Evolutionary conservation across 2,797 vertebrate genomes (phyloP), one percentile per base, ranked within the genome.

Genomic region (Poeciliopsis turneri): DNA sequence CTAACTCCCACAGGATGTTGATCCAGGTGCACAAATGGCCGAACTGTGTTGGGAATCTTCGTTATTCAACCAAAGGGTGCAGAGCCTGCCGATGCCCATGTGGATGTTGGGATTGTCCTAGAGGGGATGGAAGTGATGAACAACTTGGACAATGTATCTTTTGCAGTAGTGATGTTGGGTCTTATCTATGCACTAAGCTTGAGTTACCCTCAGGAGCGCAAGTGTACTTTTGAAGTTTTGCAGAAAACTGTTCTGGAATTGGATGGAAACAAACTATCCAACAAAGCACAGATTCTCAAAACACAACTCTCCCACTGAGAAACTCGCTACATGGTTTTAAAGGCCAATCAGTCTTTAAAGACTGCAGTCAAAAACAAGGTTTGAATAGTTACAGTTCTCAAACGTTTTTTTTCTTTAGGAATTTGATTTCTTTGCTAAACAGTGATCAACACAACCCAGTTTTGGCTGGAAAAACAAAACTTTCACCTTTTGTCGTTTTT

Each of bases 251-350:
- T 72, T 72, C 8, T 72, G 70, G 7, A 72, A 43, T 47, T 47
- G 15, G 45, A 61, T 45, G 74, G 77, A 79, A 72, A 61, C 66
- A 51, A 73, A n/a, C 72, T 73, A 73, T 73, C 72, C 72, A 36
- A 73, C 72, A 73, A 73, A 53, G 72, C 72, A 51, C 30, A 39
- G 8, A 20, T 73, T 73, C 47, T 73, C 28, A 53, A 73, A 53
- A 73, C 71, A 12, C 13, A 47, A 28, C 70, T 49, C 3, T 72
- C 45, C 70, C 16, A 1, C 15, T 72, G 46, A 72, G 28, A 72
- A 49, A 55, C 57, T 23, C 9, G 7, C 23, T 43, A 23, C 49
- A 51, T 51, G 49, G 20, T 49, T 51, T 23, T 51, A 20, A 33
- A 30, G 28, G 16, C 11, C 13, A 61, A 61, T 30, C 57, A 61